Base-by-base conservation (phyloP, 2,888 invertebrate species). In the Lottia gigantea region DNA sequence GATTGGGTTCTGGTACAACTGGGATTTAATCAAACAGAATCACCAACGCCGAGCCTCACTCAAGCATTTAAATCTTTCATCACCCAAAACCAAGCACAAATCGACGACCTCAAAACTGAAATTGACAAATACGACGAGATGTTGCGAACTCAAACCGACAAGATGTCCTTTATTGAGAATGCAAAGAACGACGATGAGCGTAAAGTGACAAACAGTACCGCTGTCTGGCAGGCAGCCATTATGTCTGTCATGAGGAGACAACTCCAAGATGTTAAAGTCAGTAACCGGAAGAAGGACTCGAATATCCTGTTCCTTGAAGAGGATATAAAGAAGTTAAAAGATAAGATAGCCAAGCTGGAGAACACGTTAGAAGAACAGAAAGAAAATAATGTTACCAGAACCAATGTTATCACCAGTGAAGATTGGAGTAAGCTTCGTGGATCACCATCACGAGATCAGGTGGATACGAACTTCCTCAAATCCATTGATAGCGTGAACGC, bases 191-290 rank as follows among this genome's bases (percentile, higher is more conserved):
- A 55, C 8, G 23, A 55, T 23, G 55, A 55, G 0, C 55, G 55
- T 19, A 55, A 76, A 55, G 46, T 78, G 64, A 75, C 78, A n/a
- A 66, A 68, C 11, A 81, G 79, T 0, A 74, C 78, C 14, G 74
- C 67, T 40, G 80, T 79, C 6, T 84, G 83, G 83, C 82, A 82
- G 71, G 74, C 75, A 19, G 81, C 82, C 31, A 78, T 83, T 19
- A 78, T 83, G 78, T 74, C 75, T 11, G 81, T 84, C 12, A 81
- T 84, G 81, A 68, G 81, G 25, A 80, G 80, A 61, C 82, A 84
- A 67, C 71, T 83, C 0, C 78, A 82, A 61, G 82, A 81, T 66
- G 68, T 81, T 6, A 82, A 82, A 68, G 74, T 74, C 0, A 78
- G 78, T 16, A 72, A 71, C 23, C 68, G 82, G 45, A 76, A 81